Evolutionary conservation across 64 coral and sea anemone genomes (phyloP), one percentile per base, ranked within the genome.

Genomic region (Pocillopora damicornis): DNA sequence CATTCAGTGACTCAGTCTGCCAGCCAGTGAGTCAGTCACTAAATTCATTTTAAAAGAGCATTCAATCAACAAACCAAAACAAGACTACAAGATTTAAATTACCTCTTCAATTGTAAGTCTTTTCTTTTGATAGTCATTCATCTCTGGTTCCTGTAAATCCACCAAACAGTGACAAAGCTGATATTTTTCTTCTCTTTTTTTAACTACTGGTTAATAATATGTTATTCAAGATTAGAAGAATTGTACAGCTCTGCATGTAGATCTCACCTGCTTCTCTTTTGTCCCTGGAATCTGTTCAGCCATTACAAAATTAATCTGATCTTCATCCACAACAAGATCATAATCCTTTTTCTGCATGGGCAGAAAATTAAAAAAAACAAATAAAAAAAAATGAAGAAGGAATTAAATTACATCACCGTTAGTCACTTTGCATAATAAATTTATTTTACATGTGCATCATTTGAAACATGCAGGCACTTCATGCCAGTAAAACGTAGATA

Each of bases 301-400:
- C 97, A 99, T 95, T 15, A 99, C 97, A 99, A 99, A 99, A 15
- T 89, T 89, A 56, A 99, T 99, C 90, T 99, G 97, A 35, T 99
- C 93, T 81, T 98, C 97, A 76, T 99, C 97, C 35, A 99, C 90
- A 64, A 99, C 86, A 37, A 99, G 81, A 1, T 99, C 93, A 81
- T 99, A 99, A 18, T 99, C 97, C 84, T 85, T 91, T 51, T 73
- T 74, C 97, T 99, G 61, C n/a, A 81, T 82, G 11, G 36, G 79
- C 61, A 59, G 35, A 65, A 26, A 36, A 77, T 58, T 51, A 35
- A 18, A 30, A 26, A 45, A 83, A 63, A 68, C 0, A 15, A 63
- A 5, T 71, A 30, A 10, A 58, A 5, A 73, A 34, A 26, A 0
- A 35, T 7, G 36, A 59, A 26, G 34, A 15, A 14, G 66, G 64